Evolutionary conservation across 2,888 invertebrate species (phyloP).

Genomic region (Muscina levida): DNA sequence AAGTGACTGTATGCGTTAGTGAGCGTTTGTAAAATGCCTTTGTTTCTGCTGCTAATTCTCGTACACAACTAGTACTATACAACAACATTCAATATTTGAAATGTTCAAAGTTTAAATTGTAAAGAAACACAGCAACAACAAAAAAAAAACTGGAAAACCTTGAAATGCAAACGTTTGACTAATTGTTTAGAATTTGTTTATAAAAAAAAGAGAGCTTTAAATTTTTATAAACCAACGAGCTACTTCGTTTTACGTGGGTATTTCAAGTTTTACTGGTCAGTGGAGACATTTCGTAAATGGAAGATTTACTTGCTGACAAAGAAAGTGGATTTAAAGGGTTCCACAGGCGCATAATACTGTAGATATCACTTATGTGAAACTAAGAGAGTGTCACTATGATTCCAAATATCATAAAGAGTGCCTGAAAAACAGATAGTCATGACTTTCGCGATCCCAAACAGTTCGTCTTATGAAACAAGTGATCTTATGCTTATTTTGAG

Average conservation of each 20-base stretch:
- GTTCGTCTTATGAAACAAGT: too few species aligned
- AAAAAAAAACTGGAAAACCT: slow-evolving; percentile 66
- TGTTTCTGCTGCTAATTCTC: slow-evolving; percentile 52
- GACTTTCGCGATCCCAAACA: too few species aligned
- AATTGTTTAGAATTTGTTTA: slow-evolving; percentile 63
- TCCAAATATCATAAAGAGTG: too few species aligned
- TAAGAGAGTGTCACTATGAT: too few species aligned
- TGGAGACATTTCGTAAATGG: too few species aligned
- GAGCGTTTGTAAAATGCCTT: slow-evolving; percentile 18
- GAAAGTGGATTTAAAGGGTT: too few species aligned
- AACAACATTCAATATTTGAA: slow-evolving; percentile 60
- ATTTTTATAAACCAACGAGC: slow-evolving; percentile 11
- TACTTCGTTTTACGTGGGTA: background rate
- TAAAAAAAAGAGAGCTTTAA: slow-evolving; percentile 30
- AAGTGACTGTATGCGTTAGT: background rate
- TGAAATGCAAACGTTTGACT: slow-evolving; percentile 66
- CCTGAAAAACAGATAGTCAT: too few species aligned
- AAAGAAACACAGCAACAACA: too few species aligned
- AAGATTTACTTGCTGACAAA: too few species aligned
- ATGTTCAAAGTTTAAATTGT: slow-evolving; percentile 65
- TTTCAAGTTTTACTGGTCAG: background rate
- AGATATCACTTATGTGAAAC: too few species aligned
- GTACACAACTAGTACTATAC: slow-evolving; percentile 14
- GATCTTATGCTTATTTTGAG: too few species aligned
- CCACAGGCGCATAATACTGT: too few species aligned